Conservation (phyloP, 2,888 invertebrate genomes). For the Thysanoteuthis rhombus region DNA sequence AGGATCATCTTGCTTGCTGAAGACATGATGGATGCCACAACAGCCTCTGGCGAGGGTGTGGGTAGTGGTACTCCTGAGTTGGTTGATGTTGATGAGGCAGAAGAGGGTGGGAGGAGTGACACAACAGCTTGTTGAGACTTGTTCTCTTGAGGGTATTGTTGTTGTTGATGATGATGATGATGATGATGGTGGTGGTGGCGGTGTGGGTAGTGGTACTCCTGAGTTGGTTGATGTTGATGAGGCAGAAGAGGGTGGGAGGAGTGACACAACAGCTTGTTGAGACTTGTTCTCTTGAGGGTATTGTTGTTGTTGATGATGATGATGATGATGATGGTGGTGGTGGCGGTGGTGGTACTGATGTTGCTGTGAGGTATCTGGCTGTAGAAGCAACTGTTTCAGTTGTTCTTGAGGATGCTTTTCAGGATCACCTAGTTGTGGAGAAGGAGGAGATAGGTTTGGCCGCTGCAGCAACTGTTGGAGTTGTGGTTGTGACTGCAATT, state of each 20-base stretch:
- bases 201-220: not conserved
- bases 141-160: not conserved
- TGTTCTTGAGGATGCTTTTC: not conserved
- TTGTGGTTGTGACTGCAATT: not conserved
- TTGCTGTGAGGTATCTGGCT: not conserved
- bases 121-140: not conserved
- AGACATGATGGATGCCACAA: conserved; percentile 23
- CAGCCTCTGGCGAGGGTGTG: not conserved
- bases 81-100: not conserved
- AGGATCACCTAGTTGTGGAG: not conserved
- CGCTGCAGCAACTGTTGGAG: not conserved
- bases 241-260: not conserved
- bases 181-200: not conserved
- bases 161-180: not conserved
- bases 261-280: not conserved
- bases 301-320: not conserved
- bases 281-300: not conserved
- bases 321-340: not conserved
- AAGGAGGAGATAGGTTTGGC: not conserved
- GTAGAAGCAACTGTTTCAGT: not conserved
- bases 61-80: not conserved
- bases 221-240: not conserved
- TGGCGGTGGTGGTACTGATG: not conserved
- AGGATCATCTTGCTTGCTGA: not conserved
- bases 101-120: not conserved